phyloP scores from a whole-genome alignment of 1,140 invertebrate species.

The Sinonovacula constricta region DNA sequence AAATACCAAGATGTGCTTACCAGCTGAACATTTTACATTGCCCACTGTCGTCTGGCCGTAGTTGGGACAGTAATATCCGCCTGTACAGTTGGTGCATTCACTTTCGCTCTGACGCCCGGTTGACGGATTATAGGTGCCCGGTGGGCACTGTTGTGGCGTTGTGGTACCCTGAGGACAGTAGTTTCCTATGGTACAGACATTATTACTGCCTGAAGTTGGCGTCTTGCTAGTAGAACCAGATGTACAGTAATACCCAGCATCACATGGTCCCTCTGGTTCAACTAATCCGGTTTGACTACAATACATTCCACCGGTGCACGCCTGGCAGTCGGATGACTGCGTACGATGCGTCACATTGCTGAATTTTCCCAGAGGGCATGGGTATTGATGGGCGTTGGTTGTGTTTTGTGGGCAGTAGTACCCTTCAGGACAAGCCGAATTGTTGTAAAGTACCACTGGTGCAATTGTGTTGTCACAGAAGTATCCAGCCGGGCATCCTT shows the following conservation, averaged over 20 bases:
- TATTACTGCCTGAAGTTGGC: slow-evolving; percentile 60
- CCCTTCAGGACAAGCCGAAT: slow-evolving; percentile 68
- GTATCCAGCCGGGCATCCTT: slow-evolving; percentile 71
- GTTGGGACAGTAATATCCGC: slow-evolving; percentile 66
- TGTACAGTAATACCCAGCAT: slow-evolving; percentile 72
- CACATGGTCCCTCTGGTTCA: slow-evolving; percentile 66
- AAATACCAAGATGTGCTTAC: slow-evolving; percentile 54
- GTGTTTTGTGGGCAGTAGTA: slow-evolving; percentile 72
- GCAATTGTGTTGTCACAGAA: slow-evolving; percentile 71
- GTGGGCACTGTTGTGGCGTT: slow-evolving; percentile 66
- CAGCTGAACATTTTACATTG: slow-evolving; percentile 45
- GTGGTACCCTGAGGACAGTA: slow-evolving; percentile 70
- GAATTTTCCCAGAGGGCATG: slow-evolving; percentile 74
- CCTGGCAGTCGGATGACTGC: slow-evolving; percentile 61
- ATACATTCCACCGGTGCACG: slow-evolving; percentile 72
- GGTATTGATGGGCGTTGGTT: slow-evolving; percentile 62
- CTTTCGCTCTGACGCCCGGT: slow-evolving; percentile 56
- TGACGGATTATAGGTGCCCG: slow-evolving; percentile 67
- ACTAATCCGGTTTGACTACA: slow-evolving; percentile 68
- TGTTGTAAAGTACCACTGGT: slow-evolving; percentile 72
- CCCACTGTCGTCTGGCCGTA: slow-evolving; percentile 69
- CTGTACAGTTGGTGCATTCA: slow-evolving; percentile 71
- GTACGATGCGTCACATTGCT: slow-evolving; percentile 70
- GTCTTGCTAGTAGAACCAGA: slow-evolving; percentile 69
- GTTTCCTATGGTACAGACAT: slow-evolving; percentile 71